Evolutionary conservation across 1,140 invertebrate genomes (phyloP).

Genomic region (Bilobella aurantiaca): DNA sequence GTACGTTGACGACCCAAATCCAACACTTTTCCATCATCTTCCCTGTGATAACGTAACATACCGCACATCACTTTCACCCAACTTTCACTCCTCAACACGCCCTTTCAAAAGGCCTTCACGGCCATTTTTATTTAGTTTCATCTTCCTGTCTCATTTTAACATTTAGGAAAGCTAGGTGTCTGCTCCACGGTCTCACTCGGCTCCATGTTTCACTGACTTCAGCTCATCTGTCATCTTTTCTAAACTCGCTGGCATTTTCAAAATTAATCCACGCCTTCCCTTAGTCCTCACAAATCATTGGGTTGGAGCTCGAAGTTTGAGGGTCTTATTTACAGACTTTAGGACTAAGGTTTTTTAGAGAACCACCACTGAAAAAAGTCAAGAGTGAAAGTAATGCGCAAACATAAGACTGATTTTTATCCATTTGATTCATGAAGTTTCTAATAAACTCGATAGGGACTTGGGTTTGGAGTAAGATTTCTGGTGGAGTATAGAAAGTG

Average conservation of each 20-base stretch:
- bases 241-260: constrained; percentile 22
- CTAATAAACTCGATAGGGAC: no score
- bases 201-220: constrained; percentile 7
- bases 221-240: constrained; percentile 23
- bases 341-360: no score
- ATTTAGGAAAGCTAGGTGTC: not conserved
- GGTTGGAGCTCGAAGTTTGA: not conserved
- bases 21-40: not conserved
- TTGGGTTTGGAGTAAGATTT: no score
- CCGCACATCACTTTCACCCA: not conserved
- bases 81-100: not conserved
- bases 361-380: no score
- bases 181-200: not conserved
- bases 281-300: not conserved
- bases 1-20: not conserved
- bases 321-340: not conserved
- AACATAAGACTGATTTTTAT: no score
- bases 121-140: no score
- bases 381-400: no score
- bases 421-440: no score
- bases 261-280: constrained; percentile 22
- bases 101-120: not conserved
- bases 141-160: not conserved
- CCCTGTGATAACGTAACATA: not conserved
- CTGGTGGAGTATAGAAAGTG: no score